Conservation (phyloP, 2,888 invertebrate genomes). For the Rhagonycha lutea region DNA sequence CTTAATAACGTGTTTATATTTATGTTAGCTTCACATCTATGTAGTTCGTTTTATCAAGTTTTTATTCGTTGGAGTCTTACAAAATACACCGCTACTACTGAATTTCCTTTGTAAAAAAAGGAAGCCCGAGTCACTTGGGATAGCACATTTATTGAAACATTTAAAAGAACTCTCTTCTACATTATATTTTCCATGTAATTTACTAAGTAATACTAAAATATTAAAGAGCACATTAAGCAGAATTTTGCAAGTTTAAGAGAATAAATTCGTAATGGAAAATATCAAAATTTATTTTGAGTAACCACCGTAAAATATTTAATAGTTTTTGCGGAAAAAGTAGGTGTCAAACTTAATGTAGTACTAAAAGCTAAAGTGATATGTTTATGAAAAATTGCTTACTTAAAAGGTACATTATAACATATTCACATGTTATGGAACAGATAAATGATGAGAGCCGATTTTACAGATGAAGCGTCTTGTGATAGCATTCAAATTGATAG, state of each 20-base stretch:
- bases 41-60: background rate
- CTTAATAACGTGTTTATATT: background rate
- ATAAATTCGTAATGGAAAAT: background rate
- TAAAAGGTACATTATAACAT: background rate
- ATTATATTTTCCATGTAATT: background rate
- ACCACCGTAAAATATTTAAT: background rate
- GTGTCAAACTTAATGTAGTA: background rate
- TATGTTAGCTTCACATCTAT: background rate
- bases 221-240: background rate
- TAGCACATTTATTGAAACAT: background rate
- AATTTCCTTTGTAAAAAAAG: background rate
- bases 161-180: background rate
- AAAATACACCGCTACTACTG: too few species aligned
- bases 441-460: background rate
- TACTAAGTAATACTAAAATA: background rate
- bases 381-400: background rate
- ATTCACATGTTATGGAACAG: background rate
- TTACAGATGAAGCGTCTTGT: conserved; percentile 1
- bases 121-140: background rate
- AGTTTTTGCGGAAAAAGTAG: background rate
- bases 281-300: background rate
- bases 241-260: background rate
- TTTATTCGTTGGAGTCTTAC: background rate
- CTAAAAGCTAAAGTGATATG: background rate
- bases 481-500: conserved; percentile 11